phyloP scores from a whole-genome alignment of 2,888 invertebrate species.

The Aspidiotus destructor region DNA sequence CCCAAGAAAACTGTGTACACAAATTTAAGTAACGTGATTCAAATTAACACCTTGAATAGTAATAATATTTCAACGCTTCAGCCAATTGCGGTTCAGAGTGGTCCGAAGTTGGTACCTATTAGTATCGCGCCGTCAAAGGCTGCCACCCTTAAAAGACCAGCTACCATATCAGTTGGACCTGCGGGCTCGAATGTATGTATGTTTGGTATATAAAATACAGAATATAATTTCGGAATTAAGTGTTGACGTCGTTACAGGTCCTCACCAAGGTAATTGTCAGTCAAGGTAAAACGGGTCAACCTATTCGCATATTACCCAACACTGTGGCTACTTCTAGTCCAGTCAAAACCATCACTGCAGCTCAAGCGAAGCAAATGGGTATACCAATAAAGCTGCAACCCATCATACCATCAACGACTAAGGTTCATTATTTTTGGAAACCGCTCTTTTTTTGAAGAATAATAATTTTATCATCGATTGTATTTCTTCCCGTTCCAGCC shows the following conservation, averaged over 20 bases:
- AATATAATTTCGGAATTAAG: neutral
- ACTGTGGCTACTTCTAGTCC: slow-evolving; percentile 22
- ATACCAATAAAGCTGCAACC: slow-evolving; percentile 45
- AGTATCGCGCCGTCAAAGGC: slow-evolving; percentile 15
- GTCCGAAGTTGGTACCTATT: slow-evolving; percentile 21
- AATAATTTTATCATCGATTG: neutral
- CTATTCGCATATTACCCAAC: slow-evolving; percentile 19
- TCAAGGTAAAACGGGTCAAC: slow-evolving; percentile 32
- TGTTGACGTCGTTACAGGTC: slow-evolving; percentile 25
- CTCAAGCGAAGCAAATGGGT: slow-evolving; percentile 56
- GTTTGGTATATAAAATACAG: neutral
- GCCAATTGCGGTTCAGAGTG: slow-evolving; percentile 18
- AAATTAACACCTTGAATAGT: slow-evolving; percentile 1
- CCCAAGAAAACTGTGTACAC: neutral
- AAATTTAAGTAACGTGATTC: slow-evolving; percentile 9
- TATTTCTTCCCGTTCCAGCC: slow-evolving; percentile 5
- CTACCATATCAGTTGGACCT: slow-evolving; percentile 17
- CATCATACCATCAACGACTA: slow-evolving; percentile 27
- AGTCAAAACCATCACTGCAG: slow-evolving; percentile 54
- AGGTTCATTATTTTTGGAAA: slow-evolving; percentile 1
- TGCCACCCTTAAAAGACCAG: slow-evolving; percentile 7
- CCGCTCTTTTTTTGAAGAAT: neutral
- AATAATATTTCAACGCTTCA: slow-evolving; percentile 14
- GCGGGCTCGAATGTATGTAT: slow-evolving; percentile 26
- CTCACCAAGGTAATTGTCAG: slow-evolving; percentile 35